Evolutionary conservation across 2,888 invertebrate genomes (phyloP).

Genomic region (Lasiommata megera): DNA sequence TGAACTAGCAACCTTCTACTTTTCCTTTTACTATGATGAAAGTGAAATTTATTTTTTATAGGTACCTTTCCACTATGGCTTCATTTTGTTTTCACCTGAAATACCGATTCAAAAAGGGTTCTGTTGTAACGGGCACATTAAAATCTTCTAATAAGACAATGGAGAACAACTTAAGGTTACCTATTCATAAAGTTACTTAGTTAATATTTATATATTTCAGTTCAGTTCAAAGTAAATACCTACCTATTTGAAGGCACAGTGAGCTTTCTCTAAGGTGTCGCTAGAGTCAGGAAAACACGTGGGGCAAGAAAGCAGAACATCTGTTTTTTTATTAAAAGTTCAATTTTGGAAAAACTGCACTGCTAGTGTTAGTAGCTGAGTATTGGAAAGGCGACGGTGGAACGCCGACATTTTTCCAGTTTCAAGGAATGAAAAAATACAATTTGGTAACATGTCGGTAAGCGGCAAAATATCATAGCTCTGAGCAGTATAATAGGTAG

Average conservation of each 20-base stretch:
- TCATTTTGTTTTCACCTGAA: too few species aligned
- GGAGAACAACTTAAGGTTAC: too few species aligned
- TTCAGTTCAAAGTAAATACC: too few species aligned
- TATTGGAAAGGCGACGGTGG: conserved; percentile 16
- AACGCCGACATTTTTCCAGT: conserved; percentile 42
- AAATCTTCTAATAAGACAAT: too few species aligned
- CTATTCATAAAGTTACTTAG: too few species aligned
- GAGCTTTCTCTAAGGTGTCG: not conserved
- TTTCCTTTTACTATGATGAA: too few species aligned
- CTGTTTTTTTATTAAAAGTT: conserved; percentile 21
- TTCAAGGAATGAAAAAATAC: conserved; percentile 53
- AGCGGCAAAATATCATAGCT: conserved; percentile 64
- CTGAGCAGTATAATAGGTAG: conserved; percentile 68
- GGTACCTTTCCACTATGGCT: too few species aligned
- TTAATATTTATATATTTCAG: too few species aligned
- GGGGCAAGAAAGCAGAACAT: not conserved
- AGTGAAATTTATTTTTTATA: too few species aligned
- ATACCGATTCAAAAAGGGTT: too few species aligned
- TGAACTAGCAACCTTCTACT: too few species aligned
- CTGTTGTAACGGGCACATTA: too few species aligned
- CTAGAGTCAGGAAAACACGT: not conserved
- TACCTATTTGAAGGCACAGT: not conserved
- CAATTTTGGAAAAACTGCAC: conserved; percentile 16
- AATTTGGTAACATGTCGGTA: conserved; percentile 58
- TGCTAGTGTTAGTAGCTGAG: conserved; percentile 11